A percentile compares a stretch with the other conserved stretches of the same genome.
Evolutionary conservation across 1,140 invertebrate species (phyloP).

Genomic region (Megathymus violae): DNA sequence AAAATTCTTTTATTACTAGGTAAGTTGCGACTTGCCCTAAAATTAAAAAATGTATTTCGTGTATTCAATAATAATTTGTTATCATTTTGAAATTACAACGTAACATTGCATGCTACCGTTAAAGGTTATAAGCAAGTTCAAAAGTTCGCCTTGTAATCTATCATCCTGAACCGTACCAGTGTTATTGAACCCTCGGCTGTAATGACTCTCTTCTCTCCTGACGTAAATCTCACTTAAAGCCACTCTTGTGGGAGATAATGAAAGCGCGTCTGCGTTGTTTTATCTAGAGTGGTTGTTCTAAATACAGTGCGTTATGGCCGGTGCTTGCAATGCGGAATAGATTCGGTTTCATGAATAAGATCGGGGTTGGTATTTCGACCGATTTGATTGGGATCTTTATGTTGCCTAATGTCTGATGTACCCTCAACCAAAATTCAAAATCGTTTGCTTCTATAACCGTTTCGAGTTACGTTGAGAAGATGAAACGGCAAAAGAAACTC

Average conservation of each 20-base stretch:
- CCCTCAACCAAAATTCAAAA: too few species aligned
- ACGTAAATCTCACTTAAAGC: slow-evolving; percentile 44
- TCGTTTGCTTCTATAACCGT: too few species aligned
- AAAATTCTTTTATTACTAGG: too few species aligned
- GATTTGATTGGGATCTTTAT: not conserved
- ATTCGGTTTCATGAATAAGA: slow-evolving; percentile 13
- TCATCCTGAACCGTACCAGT: not conserved
- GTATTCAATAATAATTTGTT: too few species aligned
- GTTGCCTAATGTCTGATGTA: not conserved
- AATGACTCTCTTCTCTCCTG: slow-evolving; percentile 27
- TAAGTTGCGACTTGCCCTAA: too few species aligned
- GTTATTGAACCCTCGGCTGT: slow-evolving; percentile 24
- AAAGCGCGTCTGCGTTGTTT: slow-evolving; percentile 50
- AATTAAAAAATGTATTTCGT: too few species aligned
- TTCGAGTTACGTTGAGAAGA: too few species aligned
- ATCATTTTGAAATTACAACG: too few species aligned
- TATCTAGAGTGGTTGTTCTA: slow-evolving; percentile 51
- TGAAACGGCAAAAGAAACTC: too few species aligned
- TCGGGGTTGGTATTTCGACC: slow-evolving; percentile 18
- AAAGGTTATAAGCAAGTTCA: too few species aligned
- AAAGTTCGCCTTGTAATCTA: too few species aligned
- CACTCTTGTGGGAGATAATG: slow-evolving; percentile 45
- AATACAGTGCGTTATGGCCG: slow-evolving; percentile 44
- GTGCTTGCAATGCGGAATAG: slow-evolving; percentile 41
- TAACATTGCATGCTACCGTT: too few species aligned